Percentiles rank a stretch among this genome's conserved stretches.
Evolutionary conservation across 1,140 invertebrate genomes (phyloP).

Genomic region (Penaeus japonicus): DNA sequence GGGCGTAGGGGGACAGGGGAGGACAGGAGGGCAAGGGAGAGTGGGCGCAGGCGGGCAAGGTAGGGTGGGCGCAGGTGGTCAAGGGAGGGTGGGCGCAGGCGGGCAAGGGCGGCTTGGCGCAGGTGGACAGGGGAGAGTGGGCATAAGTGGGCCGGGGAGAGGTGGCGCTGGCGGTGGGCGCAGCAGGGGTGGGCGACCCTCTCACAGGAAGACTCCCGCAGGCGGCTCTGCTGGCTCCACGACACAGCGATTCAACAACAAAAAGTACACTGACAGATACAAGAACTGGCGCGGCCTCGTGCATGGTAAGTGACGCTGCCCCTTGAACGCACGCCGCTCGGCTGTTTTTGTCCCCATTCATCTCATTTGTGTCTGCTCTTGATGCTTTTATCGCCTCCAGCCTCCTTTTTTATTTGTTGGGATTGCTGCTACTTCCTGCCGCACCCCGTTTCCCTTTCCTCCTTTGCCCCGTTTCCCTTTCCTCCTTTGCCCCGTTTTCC

Average conservation of each 20-base stretch:
- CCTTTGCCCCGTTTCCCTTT: no score
- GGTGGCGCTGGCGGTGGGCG: not conserved
- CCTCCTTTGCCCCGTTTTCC: no score
- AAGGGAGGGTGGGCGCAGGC: not conserved
- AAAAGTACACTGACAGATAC: slow-evolving; percentile 37
- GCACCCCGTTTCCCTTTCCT: no score
- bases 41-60: not conserved
- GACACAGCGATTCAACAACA: slow-evolving; percentile 20
- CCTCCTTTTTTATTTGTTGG: no score
- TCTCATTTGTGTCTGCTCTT: no score
- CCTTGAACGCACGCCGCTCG: not conserved
- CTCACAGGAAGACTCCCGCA: slow-evolving; percentile 6
- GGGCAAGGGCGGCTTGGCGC: not conserved
- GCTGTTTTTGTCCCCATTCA: no score
- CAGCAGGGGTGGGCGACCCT: not conserved
- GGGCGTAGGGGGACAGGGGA: not conserved
- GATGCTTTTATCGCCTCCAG: no score
- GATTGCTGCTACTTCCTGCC: no score
- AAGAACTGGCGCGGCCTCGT: slow-evolving; percentile 48
- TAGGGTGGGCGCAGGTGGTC: not conserved
- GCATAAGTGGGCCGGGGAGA: not conserved
- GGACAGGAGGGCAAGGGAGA: not conserved
- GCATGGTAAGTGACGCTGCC: slow-evolving; percentile 11
- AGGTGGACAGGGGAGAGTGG: not conserved
- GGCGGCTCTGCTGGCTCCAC: slow-evolving; percentile 2